Evolutionary conservation across 2,888 invertebrate genomes (phyloP).

Genomic region (Aproaerema taeniolella): DNA sequence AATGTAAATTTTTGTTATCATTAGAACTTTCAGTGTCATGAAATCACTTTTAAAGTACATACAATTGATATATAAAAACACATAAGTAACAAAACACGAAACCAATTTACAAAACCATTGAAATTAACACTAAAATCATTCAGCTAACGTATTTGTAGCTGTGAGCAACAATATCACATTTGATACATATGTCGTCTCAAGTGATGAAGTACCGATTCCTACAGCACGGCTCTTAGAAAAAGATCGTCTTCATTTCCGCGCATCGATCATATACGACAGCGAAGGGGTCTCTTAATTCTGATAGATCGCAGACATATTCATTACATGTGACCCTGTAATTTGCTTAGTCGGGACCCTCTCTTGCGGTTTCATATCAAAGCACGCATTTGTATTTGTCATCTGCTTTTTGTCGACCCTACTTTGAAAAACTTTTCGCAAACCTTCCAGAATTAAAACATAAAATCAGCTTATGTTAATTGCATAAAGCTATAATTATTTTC

Average conservation of each 20-base stretch:
- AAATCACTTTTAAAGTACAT: no score
- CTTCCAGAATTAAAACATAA: background rate
- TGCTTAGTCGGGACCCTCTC: conserved; percentile 25
- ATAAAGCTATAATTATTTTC: background rate
- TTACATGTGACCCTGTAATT: conserved; percentile 48
- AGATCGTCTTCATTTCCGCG: conserved; percentile 73
- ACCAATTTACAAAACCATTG: no score
- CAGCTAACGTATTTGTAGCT: no score
- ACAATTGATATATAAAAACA: no score
- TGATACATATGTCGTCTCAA: conserved; percentile 14
- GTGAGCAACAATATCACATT: conserved; percentile 11
- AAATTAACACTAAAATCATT: no score
- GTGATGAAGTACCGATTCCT: conserved; percentile 47
- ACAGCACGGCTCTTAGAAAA: conserved; percentile 64
- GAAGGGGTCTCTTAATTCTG: conserved; percentile 71
- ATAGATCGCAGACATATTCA: conserved; percentile 70
- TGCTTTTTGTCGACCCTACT: no score
- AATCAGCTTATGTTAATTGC: conserved; percentile 10
- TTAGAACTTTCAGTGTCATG: no score
- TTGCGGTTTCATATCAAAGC: background rate
- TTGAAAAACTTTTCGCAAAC: background rate
- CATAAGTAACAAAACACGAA: no score
- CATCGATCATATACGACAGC: conserved; percentile 71
- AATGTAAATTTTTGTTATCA: no score
- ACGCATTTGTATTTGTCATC: no score